phyloP scores from a whole-genome alignment of 2,888 invertebrate species.

The Philaethria dido region DNA sequence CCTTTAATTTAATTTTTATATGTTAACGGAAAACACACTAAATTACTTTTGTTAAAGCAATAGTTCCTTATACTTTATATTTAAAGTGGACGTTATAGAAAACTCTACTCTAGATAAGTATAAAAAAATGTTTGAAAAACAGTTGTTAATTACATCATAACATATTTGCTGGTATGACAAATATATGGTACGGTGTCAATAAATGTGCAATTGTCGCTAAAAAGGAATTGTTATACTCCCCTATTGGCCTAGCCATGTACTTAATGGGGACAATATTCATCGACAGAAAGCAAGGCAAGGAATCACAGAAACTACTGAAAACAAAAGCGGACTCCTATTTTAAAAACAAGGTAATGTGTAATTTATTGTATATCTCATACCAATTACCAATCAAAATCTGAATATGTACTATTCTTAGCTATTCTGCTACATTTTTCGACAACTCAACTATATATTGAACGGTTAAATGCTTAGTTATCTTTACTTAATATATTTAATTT shows the following conservation, averaged over 20 bases:
- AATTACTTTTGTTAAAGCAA: too few relatives aligned
- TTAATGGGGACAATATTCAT: slow-evolving; percentile 87
- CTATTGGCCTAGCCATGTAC: slow-evolving; percentile 86
- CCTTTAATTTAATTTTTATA: too few relatives aligned
- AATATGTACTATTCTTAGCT: neutral
- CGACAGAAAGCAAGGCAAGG: slow-evolving; percentile 84
- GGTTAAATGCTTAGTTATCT: too few relatives aligned
- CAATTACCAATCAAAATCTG: too few relatives aligned
- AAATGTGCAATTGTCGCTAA: slow-evolving; percentile 86
- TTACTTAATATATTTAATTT: too few relatives aligned
- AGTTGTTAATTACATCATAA: neutral
- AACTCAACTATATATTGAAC: too few relatives aligned
- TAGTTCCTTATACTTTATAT: too few relatives aligned
- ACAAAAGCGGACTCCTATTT: slow-evolving; percentile 79
- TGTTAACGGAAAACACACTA: too few relatives aligned
- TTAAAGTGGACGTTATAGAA: too few relatives aligned
- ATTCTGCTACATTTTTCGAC: too few relatives aligned
- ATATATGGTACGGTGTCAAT: slow-evolving; percentile 68
- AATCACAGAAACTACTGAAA: slow-evolving; percentile 81
- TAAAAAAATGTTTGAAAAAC: too few relatives aligned
- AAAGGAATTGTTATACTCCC: slow-evolving; percentile 86
- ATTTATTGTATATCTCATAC: neutral
- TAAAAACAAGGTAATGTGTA: slow-evolving; percentile 74
- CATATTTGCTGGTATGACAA: slow-evolving; percentile 16
- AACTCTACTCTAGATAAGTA: too few relatives aligned